Base-by-base conservation (phyloP, 2,113 vertebrate species). In the Muntiacus reevesi region DNA sequence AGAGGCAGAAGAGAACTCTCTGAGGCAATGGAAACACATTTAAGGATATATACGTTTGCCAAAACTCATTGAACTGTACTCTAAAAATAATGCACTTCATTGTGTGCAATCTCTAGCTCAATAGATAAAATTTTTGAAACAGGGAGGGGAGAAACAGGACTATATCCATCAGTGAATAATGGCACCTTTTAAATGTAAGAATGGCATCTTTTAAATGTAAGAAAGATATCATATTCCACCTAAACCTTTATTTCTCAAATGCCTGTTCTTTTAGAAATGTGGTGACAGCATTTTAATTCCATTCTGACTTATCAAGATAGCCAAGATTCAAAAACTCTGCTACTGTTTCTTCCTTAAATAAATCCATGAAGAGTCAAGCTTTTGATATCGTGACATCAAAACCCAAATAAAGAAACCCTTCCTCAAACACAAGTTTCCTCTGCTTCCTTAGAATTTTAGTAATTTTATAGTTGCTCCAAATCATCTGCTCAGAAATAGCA, bases 291-390 rank as follows among this genome's bases (percentile, higher is more conserved):
- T 76, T 81, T 92, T 92, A 74, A 94, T 30, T 96, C 87, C 28
- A 71, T 76, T 95, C 54, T 64, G 60, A 88, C 43, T 85, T 59
- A 95, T 50, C 76, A 64, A 74, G 15, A 95, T 52, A 87, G 95
- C 74, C 92, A 94, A 87, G 43, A 96, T 25, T 83, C 40, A 50
- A 96, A 94, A 78, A 47, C 28, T 60, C 13, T 28, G 57, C 59
- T 93, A 17, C 47, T 86, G 28, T 40, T 84, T 95, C 50, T 78
- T 57, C 74, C 79, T 95, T 92, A 89, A 74, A 94, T 55, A 97
- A 87, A 94, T 54, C n/a, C 19, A 87, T 6, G 33, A 78, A 83
- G 83, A 94, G 40, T 36, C 57, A 81, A 90, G 47, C 59, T 88
- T 36, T 88, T 96, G 23, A 87, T 96, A 93, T 47, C 54, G 54